These are phyloP conservation scores for Rhyacophila evoluta DNA, from an alignment of 2,888 invertebrate genomes.

Conservation along the genomic window DNA sequence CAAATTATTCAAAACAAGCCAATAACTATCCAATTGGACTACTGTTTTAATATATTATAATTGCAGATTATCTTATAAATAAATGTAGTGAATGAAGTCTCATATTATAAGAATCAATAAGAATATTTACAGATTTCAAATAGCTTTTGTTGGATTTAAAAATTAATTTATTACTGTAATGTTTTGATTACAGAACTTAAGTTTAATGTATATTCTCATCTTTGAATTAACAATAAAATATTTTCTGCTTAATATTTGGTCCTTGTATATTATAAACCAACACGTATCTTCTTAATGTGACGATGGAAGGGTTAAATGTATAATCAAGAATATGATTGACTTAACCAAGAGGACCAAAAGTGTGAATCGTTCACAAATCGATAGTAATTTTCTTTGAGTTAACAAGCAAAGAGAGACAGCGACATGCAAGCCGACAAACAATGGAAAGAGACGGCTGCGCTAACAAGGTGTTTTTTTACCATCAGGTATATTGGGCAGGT, in stretches of 20 bases:
- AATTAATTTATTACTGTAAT: no score
- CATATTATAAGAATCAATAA: no score
- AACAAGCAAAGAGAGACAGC: conserved; percentile 36
- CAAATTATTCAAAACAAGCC: no score
- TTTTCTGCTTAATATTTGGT: not conserved
- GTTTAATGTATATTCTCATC: no score
- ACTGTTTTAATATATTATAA: no score
- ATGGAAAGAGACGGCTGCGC: conserved; percentile 12
- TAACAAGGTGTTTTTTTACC: conserved; percentile 45
- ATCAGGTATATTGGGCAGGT: conserved; percentile 51
- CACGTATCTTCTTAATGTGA: not conserved
- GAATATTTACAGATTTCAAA: no score
- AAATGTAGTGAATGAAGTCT: no score
- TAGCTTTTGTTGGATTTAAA: no score
- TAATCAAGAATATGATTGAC: conserved; percentile 6
- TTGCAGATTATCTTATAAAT: no score
- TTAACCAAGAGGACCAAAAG: not conserved
- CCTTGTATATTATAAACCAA: not conserved
- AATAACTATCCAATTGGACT: no score
- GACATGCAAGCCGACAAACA: not conserved
- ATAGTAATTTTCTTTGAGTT: conserved; percentile 33
- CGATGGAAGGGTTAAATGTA: not conserved
- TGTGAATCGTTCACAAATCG: conserved; percentile 38
- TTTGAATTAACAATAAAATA: no score
- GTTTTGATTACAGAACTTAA: no score